Evolutionary conservation across 2,888 invertebrate species (phyloP).

Genomic region (Metopia argyrocephala): DNA sequence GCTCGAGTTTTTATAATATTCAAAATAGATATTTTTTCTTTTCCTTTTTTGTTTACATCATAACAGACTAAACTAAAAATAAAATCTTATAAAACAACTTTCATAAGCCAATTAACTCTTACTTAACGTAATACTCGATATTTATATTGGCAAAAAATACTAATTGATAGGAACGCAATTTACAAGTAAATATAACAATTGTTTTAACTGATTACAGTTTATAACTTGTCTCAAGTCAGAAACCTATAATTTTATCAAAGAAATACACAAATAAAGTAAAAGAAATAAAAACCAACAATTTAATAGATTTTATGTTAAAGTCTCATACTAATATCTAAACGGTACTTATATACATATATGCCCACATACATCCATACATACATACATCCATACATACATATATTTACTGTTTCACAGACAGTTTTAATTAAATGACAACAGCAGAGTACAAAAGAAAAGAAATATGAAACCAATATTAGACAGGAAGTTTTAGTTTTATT

Average conservation of each 20-base stretch:
- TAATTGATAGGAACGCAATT: background rate
- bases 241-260: slow-evolving; percentile 51
- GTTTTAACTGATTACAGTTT: slow-evolving; percentile 36
- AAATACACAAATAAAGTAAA: background rate
- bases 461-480: slow-evolving; percentile 19
- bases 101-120: slow-evolving; percentile 55
- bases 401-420: slow-evolving; percentile 21
- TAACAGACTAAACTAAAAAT: slow-evolving; percentile 42
- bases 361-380: slow-evolving; percentile 29
- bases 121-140: background rate
- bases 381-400: background rate
- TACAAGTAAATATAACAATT: slow-evolving; percentile 36
- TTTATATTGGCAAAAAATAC: background rate
- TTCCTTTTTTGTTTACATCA: slow-evolving; percentile 18
- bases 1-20: slow-evolving; percentile 16
- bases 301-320: slow-evolving; percentile 5
- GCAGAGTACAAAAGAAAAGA: background rate
- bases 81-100: slow-evolving; percentile 46
- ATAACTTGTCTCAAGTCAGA: slow-evolving; percentile 39
- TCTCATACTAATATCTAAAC: slow-evolving; percentile 20
- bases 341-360: background rate
- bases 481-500: slow-evolving; percentile 49
- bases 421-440: slow-evolving; percentile 5
- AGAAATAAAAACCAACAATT: background rate
- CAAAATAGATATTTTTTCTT: no score